Evolutionary conservation across 2,113 vertebrate genomes (phyloP).

Genomic region (Daboia siamensis): DNA sequence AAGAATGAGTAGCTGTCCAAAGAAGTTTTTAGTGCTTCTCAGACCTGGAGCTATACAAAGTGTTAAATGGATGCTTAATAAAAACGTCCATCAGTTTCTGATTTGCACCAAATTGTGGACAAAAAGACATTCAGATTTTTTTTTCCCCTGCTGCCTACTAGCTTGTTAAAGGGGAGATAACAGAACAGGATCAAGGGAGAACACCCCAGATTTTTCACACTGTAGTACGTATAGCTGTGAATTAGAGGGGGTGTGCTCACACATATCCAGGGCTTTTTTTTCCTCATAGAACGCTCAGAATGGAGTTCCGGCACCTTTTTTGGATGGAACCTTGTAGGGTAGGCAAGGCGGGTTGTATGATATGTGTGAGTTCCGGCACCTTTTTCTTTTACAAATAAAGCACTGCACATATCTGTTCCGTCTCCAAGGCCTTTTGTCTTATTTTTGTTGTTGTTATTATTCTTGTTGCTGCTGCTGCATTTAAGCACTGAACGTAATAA

Average conservation of each 20-base stretch:
- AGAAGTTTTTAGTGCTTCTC: background rate
- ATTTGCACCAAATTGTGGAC: constrained; percentile 36
- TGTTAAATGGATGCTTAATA: constrained; percentile 48
- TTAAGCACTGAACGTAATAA: background rate
- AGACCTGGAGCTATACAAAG: constrained; percentile 13
- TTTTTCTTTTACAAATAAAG: too few relatives aligned
- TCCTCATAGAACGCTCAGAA: too few relatives aligned
- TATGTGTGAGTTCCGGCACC: too few relatives aligned
- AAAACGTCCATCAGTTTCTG: constrained; percentile 45
- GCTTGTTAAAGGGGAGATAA: too few relatives aligned
- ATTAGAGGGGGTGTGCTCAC: background rate
- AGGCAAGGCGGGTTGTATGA: too few relatives aligned
- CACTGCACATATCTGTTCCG: background rate
- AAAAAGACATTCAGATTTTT: constrained; percentile 16
- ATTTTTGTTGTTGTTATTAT: background rate
- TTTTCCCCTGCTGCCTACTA: background rate
- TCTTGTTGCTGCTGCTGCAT: too few relatives aligned
- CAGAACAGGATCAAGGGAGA: background rate
- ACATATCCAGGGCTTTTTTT: too few relatives aligned
- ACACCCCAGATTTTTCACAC: background rate
- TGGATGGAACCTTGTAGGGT: too few relatives aligned
- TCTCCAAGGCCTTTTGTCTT: background rate
- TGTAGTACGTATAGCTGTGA: background rate
- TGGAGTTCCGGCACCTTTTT: too few relatives aligned
- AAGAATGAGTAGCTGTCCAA: constrained; percentile 50